Percentiles rank a stretch among this genome's conserved stretches.
phyloP scores from a whole-genome alignment of 2,797 vertebrate genomes.

The Rhodeus uyekii region DNA sequence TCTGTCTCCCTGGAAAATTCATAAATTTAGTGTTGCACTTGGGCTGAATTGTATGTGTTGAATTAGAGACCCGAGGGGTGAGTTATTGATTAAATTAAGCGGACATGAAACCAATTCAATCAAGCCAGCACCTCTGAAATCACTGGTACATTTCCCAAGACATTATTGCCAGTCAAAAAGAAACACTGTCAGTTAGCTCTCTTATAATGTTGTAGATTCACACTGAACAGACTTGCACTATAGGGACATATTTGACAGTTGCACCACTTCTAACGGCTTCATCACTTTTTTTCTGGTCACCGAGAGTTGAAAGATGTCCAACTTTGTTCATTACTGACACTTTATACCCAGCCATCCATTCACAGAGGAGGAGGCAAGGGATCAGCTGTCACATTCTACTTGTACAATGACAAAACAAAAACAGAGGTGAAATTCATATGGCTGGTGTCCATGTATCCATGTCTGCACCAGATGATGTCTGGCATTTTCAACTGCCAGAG shows the following conservation, averaged over 20 bases:
- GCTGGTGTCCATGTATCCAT: no score
- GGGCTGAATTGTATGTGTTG: constrained; percentile 52
- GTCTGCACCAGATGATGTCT: no score
- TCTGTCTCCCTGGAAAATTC: neutral
- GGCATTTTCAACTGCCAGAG: no score
- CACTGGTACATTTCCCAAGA: neutral
- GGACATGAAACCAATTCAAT: constrained; percentile 41
- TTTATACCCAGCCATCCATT: neutral
- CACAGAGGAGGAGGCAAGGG: neutral
- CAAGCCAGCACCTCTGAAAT: constrained; percentile 18
- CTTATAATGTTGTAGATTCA: neutral
- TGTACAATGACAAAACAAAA: neutral
- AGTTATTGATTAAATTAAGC: constrained; percentile 66
- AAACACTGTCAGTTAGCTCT: neutral
- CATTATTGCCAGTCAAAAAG: neutral
- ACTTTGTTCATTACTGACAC: neutral
- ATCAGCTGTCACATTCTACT: neutral
- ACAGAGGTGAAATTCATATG: no score
- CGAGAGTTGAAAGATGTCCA: neutral
- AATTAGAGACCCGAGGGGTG: constrained; percentile 53
- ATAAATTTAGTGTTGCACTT: constrained; percentile 52
- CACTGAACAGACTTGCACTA: neutral
- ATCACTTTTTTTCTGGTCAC: neutral
- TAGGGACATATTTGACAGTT: neutral
- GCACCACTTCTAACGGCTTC: neutral